Evolutionary conservation across 2,113 vertebrate species (phyloP).

Genomic region (Mesocricetus auratus): DNA sequence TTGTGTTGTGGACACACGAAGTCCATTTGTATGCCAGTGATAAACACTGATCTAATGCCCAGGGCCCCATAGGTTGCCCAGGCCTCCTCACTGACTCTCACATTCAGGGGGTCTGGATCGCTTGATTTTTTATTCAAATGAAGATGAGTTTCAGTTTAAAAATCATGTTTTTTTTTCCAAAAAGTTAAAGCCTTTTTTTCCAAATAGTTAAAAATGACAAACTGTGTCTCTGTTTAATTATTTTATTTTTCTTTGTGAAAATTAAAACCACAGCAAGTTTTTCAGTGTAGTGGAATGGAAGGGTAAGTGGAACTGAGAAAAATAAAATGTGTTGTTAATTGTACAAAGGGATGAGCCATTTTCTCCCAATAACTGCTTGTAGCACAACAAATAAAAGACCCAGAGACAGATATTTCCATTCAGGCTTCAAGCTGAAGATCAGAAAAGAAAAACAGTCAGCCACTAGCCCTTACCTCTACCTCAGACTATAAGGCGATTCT

Average conservation of each 20-base stretch:
- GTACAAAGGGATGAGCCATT: not conserved
- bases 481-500: no score
- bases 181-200: constrained; percentile 17
- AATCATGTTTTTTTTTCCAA: not conserved
- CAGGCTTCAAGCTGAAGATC: no score
- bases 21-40: no score
- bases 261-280: constrained; percentile 16
- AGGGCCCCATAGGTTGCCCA: no score
- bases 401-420: no score
- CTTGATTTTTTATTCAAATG: constrained; percentile 39
- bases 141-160: constrained; percentile 60
- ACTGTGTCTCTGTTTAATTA: not conserved
- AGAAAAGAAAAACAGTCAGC: no score
- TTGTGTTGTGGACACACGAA: no score
- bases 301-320: not conserved
- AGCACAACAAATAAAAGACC: no score
- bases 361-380: not conserved
- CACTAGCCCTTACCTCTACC: no score
- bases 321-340: constrained; percentile 30
- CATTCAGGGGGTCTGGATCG: no score
- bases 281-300: not conserved
- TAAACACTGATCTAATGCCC: no score
- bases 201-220: constrained; percentile 40
- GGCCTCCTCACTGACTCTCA: no score
- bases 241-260: not conserved